These are phyloP conservation scores for Amphilophus citrinellus DNA, from an alignment of 2,113 vertebrate species.

Conservation along the genomic window DNA sequence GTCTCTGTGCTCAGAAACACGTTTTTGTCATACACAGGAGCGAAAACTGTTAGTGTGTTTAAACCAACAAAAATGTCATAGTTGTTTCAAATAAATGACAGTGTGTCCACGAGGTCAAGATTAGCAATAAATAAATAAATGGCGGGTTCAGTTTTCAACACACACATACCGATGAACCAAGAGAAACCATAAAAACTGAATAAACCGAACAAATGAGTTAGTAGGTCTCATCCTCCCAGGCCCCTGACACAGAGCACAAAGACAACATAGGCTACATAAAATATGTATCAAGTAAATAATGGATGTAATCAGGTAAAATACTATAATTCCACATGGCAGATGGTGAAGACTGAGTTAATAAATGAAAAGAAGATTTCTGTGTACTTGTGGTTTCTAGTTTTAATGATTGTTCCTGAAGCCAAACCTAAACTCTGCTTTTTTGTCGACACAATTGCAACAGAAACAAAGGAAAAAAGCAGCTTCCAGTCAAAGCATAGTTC, in stretches of 20 bases:
- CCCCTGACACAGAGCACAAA: neutral
- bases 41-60: neutral
- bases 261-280: neutral
- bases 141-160: neutral
- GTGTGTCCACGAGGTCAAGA: neutral
- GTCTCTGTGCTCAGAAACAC: neutral
- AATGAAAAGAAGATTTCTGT: neutral
- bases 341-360: neutral
- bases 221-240: neutral
- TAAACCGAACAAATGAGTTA: neutral
- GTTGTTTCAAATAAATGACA: neutral
- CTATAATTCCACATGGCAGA: no score
- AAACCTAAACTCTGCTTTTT: neutral
- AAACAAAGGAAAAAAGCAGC: neutral
- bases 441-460: neutral
- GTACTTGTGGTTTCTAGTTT: neutral
- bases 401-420: neutral
- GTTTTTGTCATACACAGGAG: neutral
- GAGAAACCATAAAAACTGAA: neutral
- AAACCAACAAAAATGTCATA: neutral
- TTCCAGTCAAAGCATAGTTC: neutral
- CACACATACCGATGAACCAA: neutral
- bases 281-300: neutral
- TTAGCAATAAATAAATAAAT: neutral
- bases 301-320: no score